These are phyloP conservation scores for Cynaeus angustus DNA, from an alignment of 2,888 invertebrate species.

Conservation along the genomic window DNA sequence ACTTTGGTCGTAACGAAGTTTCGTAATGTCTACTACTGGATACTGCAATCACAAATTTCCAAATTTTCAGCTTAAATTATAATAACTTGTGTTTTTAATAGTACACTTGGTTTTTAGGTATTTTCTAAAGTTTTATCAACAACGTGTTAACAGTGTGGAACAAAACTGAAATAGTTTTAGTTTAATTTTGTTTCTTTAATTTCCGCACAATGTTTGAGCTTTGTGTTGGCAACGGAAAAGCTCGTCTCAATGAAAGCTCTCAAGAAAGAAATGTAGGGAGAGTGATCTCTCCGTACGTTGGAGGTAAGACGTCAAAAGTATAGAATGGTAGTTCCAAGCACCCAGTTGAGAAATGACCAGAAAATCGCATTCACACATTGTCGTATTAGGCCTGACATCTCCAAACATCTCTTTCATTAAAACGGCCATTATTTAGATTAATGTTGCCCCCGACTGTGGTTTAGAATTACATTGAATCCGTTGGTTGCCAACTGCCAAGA, in stretches of 20 bases:
- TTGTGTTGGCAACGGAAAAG: slow-evolving; percentile 2
- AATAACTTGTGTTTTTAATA: no score
- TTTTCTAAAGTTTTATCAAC: no score
- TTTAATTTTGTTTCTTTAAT: no score
- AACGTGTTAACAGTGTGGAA: no score
- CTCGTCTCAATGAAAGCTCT: background rate
- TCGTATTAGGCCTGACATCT: slow-evolving; percentile 72
- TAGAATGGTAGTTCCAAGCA: slow-evolving; percentile 55
- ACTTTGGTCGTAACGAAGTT: no score
- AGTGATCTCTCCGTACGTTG: background rate
- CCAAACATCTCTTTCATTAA: slow-evolving; percentile 73
- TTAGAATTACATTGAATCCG: slow-evolving; percentile 69
- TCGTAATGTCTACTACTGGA: no score
- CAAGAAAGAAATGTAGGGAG: background rate
- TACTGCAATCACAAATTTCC: no score
- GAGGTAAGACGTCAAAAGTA: slow-evolving; percentile 35
- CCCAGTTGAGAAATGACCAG: slow-evolving; percentile 69
- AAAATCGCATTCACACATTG: slow-evolving; percentile 73
- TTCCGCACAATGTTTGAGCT: no score
- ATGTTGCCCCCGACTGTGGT: slow-evolving; percentile 71
- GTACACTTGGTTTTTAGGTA: no score
- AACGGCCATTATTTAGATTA: slow-evolving; percentile 72
- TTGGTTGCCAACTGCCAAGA: slow-evolving; percentile 68
- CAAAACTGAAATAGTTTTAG: no score
- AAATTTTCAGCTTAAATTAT: no score